These are phyloP conservation scores for human DNA, from an alignment of 2,113 vertebrate species.

Conservation along the genomic window GRCh38 chr13:51361501-51362000, in stretches of 20 bases:
- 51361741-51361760: neutral
- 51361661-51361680: conserved; percentile 16
- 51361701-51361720: neutral
- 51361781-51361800: conserved; percentile 29
- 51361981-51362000: conserved; percentile 13
- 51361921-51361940: conserved; percentile 3
- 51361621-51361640: neutral
- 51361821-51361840: conserved; percentile 91
- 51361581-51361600: conserved; percentile 1
- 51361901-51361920: neutral
- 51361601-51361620: neutral
- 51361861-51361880: conserved; percentile 91
- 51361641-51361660: conserved; percentile 26
- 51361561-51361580: neutral
- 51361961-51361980: neutral
- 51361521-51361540: neutral
- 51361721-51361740: conserved; percentile 13
- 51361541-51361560: neutral
- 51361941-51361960: neutral
- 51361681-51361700: neutral
- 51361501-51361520: neutral
- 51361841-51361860: conserved; percentile 92
- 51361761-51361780: conserved; percentile 6
- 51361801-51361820: conserved; percentile 89
- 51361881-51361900: conserved; percentile 88